Evolutionary conservation across 2,888 invertebrate genomes (phyloP), one percentile per base, ranked within the genome.

Genomic region (Zygogramma bicolorata): DNA sequence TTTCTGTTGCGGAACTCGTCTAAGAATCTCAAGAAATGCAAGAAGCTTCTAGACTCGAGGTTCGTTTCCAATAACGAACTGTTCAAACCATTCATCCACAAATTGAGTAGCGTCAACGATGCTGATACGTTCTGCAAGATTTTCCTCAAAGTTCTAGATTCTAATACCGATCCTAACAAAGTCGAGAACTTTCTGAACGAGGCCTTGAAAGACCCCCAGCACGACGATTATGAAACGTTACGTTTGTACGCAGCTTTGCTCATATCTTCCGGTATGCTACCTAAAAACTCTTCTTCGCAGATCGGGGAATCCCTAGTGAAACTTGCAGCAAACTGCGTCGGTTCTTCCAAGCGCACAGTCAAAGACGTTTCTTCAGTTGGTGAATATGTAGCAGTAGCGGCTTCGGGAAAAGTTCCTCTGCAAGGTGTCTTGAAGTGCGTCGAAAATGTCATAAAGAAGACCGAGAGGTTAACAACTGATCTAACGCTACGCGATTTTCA

Each of bases 1-100:
- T 91, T 90, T 81, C 82, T 94, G 5, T 91, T 93, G 76, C 92
- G 93, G 0, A 81, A 84, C 59, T 86, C 88, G 72, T 77, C 86
- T 2, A 79, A 82, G 1, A 88, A 89, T 75, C 81, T 88, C 0
- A 76, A 79, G 0, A 84, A 88, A 60, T 84, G 90, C 0, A 85
- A 87, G 77, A 83, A 87, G 65, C 85, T 90, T 20, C 75, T 91
- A 7, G 62, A 81, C 3, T 87, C 88, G 0, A 80, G 88, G 8
- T 89, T 90, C 71, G 86, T 87, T 2, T 85, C 84, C 65, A 85
- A 87, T 10, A 86, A 88, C 76, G 74, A 75, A 15, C 63, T 80
- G 40, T 77, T 82, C 29, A 75, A 80, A 20, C 59, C 31, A 4
- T 65, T 74, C 31, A 63, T 78, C 20, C 34, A 49, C 10, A 68